A percentile compares a stretch with the other conserved stretches of the same genome.
Evolutionary conservation across 2,888 invertebrate genomes (phyloP).

Genomic region (Minunthozetes semirufus): DNA sequence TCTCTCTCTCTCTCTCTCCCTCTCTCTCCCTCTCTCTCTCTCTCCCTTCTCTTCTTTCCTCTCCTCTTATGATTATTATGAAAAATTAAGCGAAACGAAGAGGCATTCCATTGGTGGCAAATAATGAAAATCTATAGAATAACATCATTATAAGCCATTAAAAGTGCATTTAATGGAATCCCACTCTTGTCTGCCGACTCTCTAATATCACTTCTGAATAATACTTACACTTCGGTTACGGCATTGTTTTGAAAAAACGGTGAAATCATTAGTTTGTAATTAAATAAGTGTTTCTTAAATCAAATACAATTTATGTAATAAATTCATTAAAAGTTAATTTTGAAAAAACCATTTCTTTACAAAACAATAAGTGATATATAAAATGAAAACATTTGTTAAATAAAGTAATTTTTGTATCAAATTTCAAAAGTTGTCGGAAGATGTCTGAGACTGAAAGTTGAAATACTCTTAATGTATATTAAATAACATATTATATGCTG

Average conservation of each 20-base stretch:
- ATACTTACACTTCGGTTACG: not conserved
- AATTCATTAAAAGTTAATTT: too few relatives aligned
- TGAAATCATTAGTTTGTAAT: not conserved
- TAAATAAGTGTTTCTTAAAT: not conserved
- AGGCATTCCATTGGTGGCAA: not conserved
- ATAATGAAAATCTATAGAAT: conserved; percentile 26
- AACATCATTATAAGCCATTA: conserved; percentile 28
- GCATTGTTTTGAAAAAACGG: not conserved
- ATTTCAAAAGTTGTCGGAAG: not conserved
- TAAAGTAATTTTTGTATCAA: not conserved
- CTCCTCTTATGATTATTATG: conserved; percentile 1
- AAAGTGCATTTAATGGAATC: not conserved
- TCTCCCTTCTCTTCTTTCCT: too few relatives aligned
- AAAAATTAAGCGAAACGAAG: conserved; percentile 25
- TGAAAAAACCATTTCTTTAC: too few relatives aligned
- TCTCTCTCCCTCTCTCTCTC: too few relatives aligned
- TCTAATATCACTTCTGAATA: not conserved
- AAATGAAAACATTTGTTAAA: too few relatives aligned
- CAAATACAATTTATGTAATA: not conserved
- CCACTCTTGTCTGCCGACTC: conserved; percentile 1
- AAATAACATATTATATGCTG: not conserved
- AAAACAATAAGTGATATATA: too few relatives aligned
- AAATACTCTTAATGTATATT: not conserved
- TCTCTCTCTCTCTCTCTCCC: too few relatives aligned
- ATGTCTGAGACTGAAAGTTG: not conserved